Evolutionary conservation across 2,888 invertebrate species (phyloP), one percentile per base, ranked within the genome.

Genomic region (Habrosyne pyritoides): DNA sequence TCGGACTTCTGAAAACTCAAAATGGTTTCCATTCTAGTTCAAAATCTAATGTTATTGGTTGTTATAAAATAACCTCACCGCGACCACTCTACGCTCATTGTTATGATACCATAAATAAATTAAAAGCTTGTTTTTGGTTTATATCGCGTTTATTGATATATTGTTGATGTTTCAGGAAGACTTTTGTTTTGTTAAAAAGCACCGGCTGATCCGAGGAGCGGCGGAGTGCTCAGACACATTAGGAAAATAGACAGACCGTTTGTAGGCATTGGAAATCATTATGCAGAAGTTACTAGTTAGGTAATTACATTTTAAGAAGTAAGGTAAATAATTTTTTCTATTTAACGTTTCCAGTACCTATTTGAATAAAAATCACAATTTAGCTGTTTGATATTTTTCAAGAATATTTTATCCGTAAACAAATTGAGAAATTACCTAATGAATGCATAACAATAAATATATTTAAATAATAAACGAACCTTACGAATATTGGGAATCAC

Each of bases 171-270:
- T 86, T 81, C 75, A 72, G 77, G 79, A 81, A 79, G 81, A 83
- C 73, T 81, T 78, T 83, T 86, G 82, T 86, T 85, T 82, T 83
- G 81, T 84, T 83, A 83, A 81, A 81, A 80, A 85, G 82, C 83
- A 77, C 68, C 73, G 75, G 72, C 73, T 73, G 73, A 73, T 75
- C 73, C 67, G 68, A 71, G 65, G 67, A 74, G 75, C 79, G 79
- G 77, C 74, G 74, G 77, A 77, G 56, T 73, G 80, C 69, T 77
- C 82, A 75, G 80, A 80, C 83, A 78, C 81, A 79, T 83, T 81
- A 81, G 84, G 83, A 87, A 86, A 89, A 89, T 87, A 89, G 85
- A 89, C 86, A 81, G 80, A 79, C 75, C 72, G 72, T 75, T 75
- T 76, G 77, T 69, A 79, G 72, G 66, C 71, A 68, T 63, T 66